Evolutionary conservation across 2,113 vertebrate species (phyloP).

Genomic region (Passer domesticus): DNA sequence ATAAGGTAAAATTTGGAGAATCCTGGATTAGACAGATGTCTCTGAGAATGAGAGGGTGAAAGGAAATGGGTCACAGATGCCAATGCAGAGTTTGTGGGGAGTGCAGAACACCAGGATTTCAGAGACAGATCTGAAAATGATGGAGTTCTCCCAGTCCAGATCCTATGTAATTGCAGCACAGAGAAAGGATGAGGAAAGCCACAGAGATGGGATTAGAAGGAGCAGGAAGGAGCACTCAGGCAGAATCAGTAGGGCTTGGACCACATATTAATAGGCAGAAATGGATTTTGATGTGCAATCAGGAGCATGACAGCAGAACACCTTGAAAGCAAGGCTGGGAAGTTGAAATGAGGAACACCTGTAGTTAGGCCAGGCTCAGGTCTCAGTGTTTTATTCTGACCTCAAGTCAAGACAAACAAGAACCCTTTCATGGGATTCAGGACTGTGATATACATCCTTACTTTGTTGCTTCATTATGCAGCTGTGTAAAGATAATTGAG

Average conservation of each 20-base stretch:
- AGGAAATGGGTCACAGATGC: accelerated
- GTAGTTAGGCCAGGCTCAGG: not conserved
- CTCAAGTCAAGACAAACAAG: not conserved
- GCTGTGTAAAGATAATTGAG: slow-evolving; percentile 62
- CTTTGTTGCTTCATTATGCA: slow-evolving; percentile 55
- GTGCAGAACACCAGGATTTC: not conserved
- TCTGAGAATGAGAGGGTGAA: not conserved
- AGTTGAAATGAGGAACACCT: not conserved
- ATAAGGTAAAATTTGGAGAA: not conserved
- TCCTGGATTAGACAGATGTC: not conserved
- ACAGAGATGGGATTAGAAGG: not conserved
- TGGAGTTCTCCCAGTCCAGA: not conserved
- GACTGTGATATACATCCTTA: slow-evolving; percentile 39
- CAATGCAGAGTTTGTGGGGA: not conserved
- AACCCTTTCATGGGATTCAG: not conserved
- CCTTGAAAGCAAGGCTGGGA: not conserved
- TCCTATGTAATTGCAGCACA: not conserved
- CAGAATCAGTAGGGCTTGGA: not conserved
- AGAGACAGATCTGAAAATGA: not conserved
- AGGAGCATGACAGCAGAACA: not conserved
- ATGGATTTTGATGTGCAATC: not conserved
- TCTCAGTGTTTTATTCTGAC: not conserved
- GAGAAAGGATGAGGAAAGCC: not conserved
- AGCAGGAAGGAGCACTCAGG: not conserved
- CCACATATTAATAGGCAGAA: not conserved